Base-by-base conservation (phyloP, 2,113 vertebrate species). In the Rhinoptilus africanus region DNA sequence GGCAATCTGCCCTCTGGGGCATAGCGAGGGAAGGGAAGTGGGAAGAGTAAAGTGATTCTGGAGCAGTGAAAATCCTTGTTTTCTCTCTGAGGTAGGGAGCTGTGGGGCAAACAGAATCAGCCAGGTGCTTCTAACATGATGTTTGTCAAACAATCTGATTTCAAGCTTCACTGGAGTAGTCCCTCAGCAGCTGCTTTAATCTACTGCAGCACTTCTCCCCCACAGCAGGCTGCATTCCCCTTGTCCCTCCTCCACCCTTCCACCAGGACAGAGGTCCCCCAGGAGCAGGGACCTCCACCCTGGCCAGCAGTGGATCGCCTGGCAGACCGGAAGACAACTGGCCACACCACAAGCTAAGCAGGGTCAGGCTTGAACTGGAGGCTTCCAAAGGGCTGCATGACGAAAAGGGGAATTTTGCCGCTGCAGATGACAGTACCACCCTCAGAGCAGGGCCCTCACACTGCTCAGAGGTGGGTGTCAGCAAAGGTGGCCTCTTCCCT, bases 101-200 rank as follows among this genome's bases (percentile, higher is more conserved):
- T 95, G 87, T 91, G 85, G 92, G 93, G 91, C 95, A 96, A 97
- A 93, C 74, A 93, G 91, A 97, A 95, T 67, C 89, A 93, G 80
- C 79, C 80, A 95, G 93, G 89, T 94, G 95, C 93, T 93, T 95
- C 93, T 93, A 95, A 97, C 95, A 94, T 22, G 80, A 95, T 93
- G 96, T 97, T 93, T 96, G 93, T 97, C 95, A 94, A 92, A 93
- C 96, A 96, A 95, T 93, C 92, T 90, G 83, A 96, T 94, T 97
- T 94, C 95, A 95, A 68, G 95, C 94, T 95, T 95, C 94, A 96
- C 57, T 89, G 92, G 91, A 91, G 89, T 77, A 85, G 78, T 80
- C 91, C 96, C 82, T 96, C 75, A 86, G 92, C 89, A 96, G 95
- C 90, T 92, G 88, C 94, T 93, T 93, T 96, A 92, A 95, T 89